A percentile compares a stretch with the other conserved stretches of the same genome.
Conservation (phyloP, 2,113 vertebrate genomes). For the Erythrocercus mccallii region DNA sequence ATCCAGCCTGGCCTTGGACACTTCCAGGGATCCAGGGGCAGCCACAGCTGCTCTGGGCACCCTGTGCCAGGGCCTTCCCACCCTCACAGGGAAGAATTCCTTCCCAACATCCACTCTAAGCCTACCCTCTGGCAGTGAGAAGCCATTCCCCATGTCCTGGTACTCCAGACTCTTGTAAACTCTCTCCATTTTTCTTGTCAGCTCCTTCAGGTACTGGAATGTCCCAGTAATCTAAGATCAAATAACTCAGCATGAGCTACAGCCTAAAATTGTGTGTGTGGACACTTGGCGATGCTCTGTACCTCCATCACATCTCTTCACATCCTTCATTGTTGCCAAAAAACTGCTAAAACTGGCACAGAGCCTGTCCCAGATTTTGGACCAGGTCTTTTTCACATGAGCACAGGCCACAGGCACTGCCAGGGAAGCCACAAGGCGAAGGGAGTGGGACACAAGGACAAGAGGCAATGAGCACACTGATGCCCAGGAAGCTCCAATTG, state of each 20-base stretch:
- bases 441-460: background rate
- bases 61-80: rapidly evolving
- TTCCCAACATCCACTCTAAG: background rate
- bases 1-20: rapidly evolving
- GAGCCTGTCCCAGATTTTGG: background rate
- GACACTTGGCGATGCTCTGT: background rate
- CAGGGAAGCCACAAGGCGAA: background rate
- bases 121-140: background rate
- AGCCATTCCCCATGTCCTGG: background rate
- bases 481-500: background rate
- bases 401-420: background rate
- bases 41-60: background rate
- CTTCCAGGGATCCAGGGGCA: background rate
- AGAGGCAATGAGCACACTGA: background rate
- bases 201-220: background rate
- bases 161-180: background rate
- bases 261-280: background rate
- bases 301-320: background rate
- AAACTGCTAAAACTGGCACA: background rate
- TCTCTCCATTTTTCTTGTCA: background rate
- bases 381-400: background rate
- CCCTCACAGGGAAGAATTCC: background rate
- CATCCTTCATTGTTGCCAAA: background rate
- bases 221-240: background rate
- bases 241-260: background rate